Percentiles rank a stretch among this genome's conserved stretches.
These are phyloP conservation scores for Gallinago solitaria DNA, from an alignment of 2,797 vertebrate genomes.

Conservation along the genomic window DNA sequence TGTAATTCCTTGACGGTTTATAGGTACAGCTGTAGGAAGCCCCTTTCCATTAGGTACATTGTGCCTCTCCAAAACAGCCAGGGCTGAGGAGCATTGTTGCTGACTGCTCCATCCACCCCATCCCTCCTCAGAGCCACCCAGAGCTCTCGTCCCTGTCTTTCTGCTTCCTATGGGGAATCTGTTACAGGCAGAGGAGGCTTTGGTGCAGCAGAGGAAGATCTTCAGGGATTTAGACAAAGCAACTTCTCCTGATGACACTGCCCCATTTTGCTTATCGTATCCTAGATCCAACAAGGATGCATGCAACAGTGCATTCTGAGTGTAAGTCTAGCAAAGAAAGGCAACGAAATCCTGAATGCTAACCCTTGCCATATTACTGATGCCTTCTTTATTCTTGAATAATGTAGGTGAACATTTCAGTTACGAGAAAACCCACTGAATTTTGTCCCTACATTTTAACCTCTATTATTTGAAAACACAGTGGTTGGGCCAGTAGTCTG, in stretches of 20 bases:
- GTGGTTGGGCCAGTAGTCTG: not conserved
- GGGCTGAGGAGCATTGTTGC: not conserved
- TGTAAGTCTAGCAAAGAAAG: not conserved
- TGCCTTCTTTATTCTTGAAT: not conserved
- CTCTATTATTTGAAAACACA: not conserved
- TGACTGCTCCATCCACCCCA: not conserved
- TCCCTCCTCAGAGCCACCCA: not conserved
- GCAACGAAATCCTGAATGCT: not conserved
- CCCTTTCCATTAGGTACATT: not conserved
- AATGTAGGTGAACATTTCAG: not conserved
- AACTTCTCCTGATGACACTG: not conserved
- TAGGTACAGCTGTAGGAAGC: not conserved
- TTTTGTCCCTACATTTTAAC: not conserved
- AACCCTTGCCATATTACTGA: not conserved
- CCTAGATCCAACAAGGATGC: not conserved
- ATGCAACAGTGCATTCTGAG: not conserved
- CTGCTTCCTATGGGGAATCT: not conserved
- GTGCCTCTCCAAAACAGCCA: not conserved
- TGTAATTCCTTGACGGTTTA: not conserved
- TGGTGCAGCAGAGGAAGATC: not conserved
- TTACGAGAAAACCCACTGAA: not conserved
- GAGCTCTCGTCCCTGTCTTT: not conserved
- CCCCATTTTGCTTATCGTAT: not conserved
- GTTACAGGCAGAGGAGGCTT: not conserved
- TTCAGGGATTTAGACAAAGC: not conserved